Evolutionary conservation across 2,113 vertebrate genomes (phyloP).

Genomic region (Felis catus): F.catus_Fca126_mat1.0 CM031419.1:22925001-22925500

Average conservation of each 20-base stretch:
- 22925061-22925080: neutral
- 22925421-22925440: neutral
- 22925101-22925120: neutral
- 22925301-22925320: neutral
- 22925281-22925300: neutral
- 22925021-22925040: too few relatives aligned
- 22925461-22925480: neutral
- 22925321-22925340: neutral
- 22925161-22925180: neutral
- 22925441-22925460: neutral
- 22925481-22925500: neutral
- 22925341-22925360: neutral
- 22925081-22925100: neutral
- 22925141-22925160: neutral
- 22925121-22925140: neutral
- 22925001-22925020: neutral
- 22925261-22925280: too few relatives aligned
- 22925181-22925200: neutral
- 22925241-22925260: too few relatives aligned
- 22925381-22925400: neutral
- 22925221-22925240: accelerated
- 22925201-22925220: too few relatives aligned
- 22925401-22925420: neutral
- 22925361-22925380: neutral
- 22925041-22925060: neutral